Evolutionary conservation across 2,888 invertebrate genomes (phyloP).

Genomic region (Cheilosia grossa): DNA sequence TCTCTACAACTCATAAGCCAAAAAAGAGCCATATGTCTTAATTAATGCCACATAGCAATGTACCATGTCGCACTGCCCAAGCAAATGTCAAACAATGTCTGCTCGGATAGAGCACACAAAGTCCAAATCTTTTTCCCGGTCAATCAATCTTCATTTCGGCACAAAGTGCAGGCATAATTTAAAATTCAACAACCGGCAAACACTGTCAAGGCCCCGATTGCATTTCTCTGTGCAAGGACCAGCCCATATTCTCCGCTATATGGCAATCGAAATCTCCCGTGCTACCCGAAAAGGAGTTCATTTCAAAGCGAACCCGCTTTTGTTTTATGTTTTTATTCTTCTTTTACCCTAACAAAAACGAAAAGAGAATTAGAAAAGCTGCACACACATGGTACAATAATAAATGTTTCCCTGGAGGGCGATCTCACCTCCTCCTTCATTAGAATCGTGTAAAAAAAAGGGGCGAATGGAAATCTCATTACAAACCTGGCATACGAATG

Average conservation of each 20-base stretch:
- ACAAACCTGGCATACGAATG: neutral
- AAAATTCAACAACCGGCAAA: conserved; percentile 13
- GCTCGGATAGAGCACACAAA: neutral
- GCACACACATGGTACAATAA: conserved; percentile 50
- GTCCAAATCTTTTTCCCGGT: conserved; percentile 35
- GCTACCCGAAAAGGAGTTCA: conserved; percentile 8
- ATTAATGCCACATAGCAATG: neutral
- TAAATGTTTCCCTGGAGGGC: conserved; percentile 51
- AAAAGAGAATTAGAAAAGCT: conserved; percentile 35
- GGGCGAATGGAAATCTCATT: conserved; percentile 22
- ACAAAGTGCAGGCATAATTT: conserved; percentile 20
- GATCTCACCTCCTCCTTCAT: conserved; percentile 43
- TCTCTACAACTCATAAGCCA: neutral
- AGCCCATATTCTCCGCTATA: neutral
- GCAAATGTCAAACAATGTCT: conserved; percentile 1
- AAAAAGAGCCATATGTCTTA: conserved; percentile 10
- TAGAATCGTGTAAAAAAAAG: conserved; percentile 24
- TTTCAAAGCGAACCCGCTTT: conserved; percentile 23
- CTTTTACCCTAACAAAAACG: neutral
- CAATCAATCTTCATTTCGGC: conserved; percentile 50
- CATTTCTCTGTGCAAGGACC: conserved; percentile 3
- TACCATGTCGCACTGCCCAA: neutral
- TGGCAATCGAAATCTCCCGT: conserved; percentile 6
- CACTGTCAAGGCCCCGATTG: conserved; percentile 17
- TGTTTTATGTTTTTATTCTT: conserved; percentile 18